Conservation (phyloP, 2,113 vertebrate genomes). For the Perca flavescens region DNA sequence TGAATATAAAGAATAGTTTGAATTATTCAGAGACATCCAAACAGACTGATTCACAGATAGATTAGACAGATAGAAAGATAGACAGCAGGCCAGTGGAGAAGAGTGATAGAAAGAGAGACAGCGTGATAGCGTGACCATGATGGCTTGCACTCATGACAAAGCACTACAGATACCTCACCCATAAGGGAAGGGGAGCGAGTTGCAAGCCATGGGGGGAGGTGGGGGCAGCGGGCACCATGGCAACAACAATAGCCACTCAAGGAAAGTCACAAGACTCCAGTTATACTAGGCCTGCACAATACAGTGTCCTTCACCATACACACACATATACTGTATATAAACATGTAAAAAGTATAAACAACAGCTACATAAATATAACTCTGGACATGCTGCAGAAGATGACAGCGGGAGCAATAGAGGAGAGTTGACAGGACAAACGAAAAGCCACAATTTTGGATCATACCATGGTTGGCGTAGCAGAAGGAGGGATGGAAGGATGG, state of each 20-base stretch:
- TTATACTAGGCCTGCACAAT: slow-evolving; percentile 39
- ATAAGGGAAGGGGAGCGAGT: slow-evolving; percentile 29
- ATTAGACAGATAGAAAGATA: not conserved
- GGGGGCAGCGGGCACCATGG: slow-evolving; percentile 48
- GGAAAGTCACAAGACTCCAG: slow-evolving; percentile 61
- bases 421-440: slow-evolving; percentile 27
- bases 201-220: slow-evolving; percentile 49
- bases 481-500: slow-evolving; percentile 51
- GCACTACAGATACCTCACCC: slow-evolving; percentile 59
- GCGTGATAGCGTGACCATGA: slow-evolving; percentile 65
- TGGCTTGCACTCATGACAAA: slow-evolving; percentile 66
- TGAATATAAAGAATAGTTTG: slow-evolving; percentile 49
- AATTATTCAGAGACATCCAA: slow-evolving; percentile 53
- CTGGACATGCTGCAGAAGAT: slow-evolving; percentile 71
- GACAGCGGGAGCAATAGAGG: slow-evolving; percentile 49
- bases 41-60: slow-evolving; percentile 36
- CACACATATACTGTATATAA: slow-evolving; percentile 25
- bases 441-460: slow-evolving; percentile 55
- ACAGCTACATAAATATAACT: slow-evolving; percentile 28
- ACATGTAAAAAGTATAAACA: slow-evolving; percentile 48
- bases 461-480: slow-evolving; percentile 68
- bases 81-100: slow-evolving; percentile 39
- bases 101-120: slow-evolving; percentile 36
- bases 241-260: slow-evolving; percentile 66
- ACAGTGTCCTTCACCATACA: slow-evolving; percentile 49